Conservation (phyloP, 2,888 invertebrate species). For the Chymomyza caudatula region DNA sequence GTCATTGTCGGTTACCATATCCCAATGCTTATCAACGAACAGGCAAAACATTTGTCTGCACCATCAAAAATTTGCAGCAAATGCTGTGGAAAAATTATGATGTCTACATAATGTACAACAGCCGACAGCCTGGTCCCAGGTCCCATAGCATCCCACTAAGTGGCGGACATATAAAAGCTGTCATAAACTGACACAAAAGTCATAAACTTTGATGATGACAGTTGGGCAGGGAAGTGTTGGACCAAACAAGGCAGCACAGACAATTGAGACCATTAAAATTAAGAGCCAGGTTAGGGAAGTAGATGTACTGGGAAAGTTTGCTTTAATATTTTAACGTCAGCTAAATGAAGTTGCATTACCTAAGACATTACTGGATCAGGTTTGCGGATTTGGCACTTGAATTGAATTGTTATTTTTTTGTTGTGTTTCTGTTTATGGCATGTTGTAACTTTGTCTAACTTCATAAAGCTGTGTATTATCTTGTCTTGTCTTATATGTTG, state of each 20-base stretch:
- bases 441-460: conserved; percentile 4
- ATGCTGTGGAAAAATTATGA: conserved; percentile 13
- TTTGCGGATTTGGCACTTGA: neutral
- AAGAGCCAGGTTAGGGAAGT: neutral
- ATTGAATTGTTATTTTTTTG: neutral
- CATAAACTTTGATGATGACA: conserved; percentile 39
- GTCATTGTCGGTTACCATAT: neutral
- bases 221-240: neutral
- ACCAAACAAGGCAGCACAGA: conserved; percentile 6
- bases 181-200: conserved; percentile 50
- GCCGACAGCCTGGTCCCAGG: neutral
- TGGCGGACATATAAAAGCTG: conserved; percentile 39
- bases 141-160: conserved; percentile 27
- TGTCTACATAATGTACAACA: conserved; percentile 30
- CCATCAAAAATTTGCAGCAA: conserved; percentile 9
- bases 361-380: neutral
- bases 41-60: conserved; percentile 19
- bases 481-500: neutral
- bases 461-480: neutral
- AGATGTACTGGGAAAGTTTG: neutral
- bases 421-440: conserved; percentile 22
- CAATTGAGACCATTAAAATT: conserved; percentile 7
- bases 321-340: neutral
- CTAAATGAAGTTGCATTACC: conserved; percentile 1
- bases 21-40: neutral